A percentile compares a stretch with the other conserved stretches of the same genome.
Evolutionary conservation across 2,797 vertebrate species (phyloP).

Genomic region (Psittacula echo): DNA sequence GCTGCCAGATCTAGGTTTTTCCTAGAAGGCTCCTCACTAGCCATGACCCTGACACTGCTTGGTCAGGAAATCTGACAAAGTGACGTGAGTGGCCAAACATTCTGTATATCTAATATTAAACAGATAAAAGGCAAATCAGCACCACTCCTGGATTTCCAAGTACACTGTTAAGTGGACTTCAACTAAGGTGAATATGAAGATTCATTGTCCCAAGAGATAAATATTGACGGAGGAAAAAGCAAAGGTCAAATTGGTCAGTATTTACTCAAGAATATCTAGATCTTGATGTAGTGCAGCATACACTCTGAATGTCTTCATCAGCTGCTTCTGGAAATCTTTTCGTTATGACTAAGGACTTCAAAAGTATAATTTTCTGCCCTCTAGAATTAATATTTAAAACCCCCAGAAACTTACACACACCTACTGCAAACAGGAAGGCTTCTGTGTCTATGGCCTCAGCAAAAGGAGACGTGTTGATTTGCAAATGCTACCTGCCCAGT

Average conservation of each 20-base stretch:
- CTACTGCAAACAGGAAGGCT: neutral
- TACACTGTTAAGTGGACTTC: conserved; percentile 56
- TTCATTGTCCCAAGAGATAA: conserved; percentile 71
- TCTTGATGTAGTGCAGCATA: conserved; percentile 31
- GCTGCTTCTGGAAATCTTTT: conserved; percentile 46
- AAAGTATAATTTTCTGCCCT: neutral
- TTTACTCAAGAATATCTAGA: conserved; percentile 60
- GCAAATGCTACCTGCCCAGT: neutral
- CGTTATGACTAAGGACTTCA: conserved; percentile 19
- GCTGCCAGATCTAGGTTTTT: neutral
- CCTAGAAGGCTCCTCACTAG: neutral
- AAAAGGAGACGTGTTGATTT: neutral
- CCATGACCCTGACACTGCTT: neutral
- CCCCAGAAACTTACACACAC: neutral
- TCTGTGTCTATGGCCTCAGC: neutral
- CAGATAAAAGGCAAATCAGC: conserved; percentile 16
- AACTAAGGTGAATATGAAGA: conserved; percentile 67
- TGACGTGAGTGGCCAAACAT: neutral
- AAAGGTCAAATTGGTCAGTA: conserved; percentile 72
- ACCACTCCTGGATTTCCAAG: conserved; percentile 15
- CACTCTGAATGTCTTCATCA: conserved; percentile 62
- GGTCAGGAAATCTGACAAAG: conserved; percentile 15
- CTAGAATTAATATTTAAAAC: neutral
- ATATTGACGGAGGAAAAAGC: conserved; percentile 77
- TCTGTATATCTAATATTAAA: conserved; percentile 21